These are phyloP conservation scores for Podocnemis expansa DNA, from an alignment of 2,113 vertebrate genomes.

Conservation along the genomic window DNA sequence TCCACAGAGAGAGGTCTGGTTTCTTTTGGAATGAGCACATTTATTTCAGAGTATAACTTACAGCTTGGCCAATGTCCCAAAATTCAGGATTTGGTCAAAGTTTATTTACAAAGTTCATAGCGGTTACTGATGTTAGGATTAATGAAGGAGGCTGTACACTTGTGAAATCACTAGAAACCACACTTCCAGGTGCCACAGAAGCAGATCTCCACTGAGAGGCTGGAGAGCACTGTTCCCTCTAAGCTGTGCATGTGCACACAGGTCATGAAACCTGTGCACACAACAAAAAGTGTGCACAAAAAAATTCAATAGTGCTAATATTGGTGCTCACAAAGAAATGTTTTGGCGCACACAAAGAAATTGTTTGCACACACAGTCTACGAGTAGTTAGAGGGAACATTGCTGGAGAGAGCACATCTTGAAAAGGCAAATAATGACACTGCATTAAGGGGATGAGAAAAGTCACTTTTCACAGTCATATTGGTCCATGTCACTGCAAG, in stretches of 20 bases:
- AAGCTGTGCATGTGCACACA: no score
- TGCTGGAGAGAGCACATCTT: not conserved
- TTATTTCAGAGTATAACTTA: not conserved
- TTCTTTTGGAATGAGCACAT: not conserved
- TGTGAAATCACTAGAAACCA: not conserved
- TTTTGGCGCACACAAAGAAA: no score
- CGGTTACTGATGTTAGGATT: not conserved
- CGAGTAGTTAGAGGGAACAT: no score
- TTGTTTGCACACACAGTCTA: no score
- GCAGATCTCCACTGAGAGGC: not conserved
- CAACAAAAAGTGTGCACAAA: no score
- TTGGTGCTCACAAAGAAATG: no score
- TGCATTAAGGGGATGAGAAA: not conserved
- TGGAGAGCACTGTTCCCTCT: no score
- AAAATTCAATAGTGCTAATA: no score
- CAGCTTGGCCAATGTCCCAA: not conserved
- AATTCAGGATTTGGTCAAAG: constrained; percentile 11
- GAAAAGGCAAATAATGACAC: not conserved
- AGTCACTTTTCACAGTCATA: no score
- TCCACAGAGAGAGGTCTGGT: not conserved
- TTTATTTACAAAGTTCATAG: constrained; percentile 31
- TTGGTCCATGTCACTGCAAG: not conserved
- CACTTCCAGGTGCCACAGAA: not conserved
- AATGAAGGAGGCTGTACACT: not conserved
- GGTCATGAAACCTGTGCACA: no score